Conservation (phyloP, 2,888 invertebrate genomes). For the Archips crataeganus region DNA sequence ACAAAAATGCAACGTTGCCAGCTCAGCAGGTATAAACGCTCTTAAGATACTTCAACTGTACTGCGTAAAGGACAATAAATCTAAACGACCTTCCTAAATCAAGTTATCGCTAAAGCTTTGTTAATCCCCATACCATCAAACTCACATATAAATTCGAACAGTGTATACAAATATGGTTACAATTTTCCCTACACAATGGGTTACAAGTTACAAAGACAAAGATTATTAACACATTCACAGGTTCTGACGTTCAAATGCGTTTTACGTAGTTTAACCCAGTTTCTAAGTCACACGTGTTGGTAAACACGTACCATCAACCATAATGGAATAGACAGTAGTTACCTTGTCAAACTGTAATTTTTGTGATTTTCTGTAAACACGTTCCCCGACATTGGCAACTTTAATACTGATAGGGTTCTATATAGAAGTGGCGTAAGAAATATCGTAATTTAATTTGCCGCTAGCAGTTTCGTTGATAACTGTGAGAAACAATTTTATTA, state of each 20-base stretch:
- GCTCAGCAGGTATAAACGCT: no score
- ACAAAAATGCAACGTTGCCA: no score
- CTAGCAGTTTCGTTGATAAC: background rate
- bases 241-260: background rate
- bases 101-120: background rate
- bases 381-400: background rate
- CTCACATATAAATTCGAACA: background rate
- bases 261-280: background rate
- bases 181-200: background rate
- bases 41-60: constrained; percentile 5
- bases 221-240: background rate
- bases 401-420: background rate
- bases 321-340: background rate
- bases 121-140: background rate
- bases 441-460: no score
- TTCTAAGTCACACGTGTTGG: background rate
- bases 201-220: background rate
- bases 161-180: background rate
- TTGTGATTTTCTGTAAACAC: background rate
- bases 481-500: constrained; percentile 4
- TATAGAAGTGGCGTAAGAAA: background rate
- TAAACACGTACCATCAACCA: constrained; percentile 1
- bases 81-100: background rate
- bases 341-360: background rate
- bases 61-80: constrained; percentile 5